A percentile compares a stretch with the other conserved stretches of the same genome.
Evolutionary conservation across 2,888 invertebrate genomes (phyloP).

Genomic region (Andrena praecox): DNA sequence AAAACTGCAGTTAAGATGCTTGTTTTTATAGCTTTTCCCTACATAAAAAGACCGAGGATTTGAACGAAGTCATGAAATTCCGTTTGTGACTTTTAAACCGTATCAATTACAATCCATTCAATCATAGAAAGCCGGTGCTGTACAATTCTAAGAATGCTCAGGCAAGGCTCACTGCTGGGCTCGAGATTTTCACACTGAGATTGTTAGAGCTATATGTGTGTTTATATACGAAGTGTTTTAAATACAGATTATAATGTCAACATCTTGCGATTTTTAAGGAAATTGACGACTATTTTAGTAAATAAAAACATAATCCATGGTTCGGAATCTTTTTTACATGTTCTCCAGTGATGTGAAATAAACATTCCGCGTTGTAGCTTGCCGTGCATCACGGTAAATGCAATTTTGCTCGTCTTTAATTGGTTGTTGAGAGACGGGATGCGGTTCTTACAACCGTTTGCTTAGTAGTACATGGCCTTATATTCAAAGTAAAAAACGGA

Average conservation of each 20-base stretch:
- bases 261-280: neutral
- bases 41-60: neutral
- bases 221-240: conserved; percentile 3
- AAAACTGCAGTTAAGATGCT: conserved; percentile 4
- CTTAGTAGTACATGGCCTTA: neutral
- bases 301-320: conserved; percentile 4
- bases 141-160: conserved; percentile 22
- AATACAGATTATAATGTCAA: conserved; percentile 7
- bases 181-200: neutral
- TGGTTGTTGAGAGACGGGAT: neutral
- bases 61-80: neutral
- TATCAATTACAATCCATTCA: neutral
- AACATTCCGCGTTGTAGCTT: neutral
- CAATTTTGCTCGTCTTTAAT: neutral
- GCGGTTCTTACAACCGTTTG: neutral
- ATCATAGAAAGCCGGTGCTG: conserved; percentile 20
- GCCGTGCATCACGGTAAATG: neutral
- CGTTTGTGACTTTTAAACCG: neutral
- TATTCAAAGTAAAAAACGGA: neutral
- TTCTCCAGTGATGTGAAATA: conserved; percentile 3
- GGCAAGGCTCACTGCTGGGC: neutral
- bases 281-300: conserved; percentile 1
- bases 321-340: conserved; percentile 13
- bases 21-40: neutral
- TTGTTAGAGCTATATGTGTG: conserved; percentile 19